A percentile compares a stretch with the other conserved stretches of the same genome.
Conservation (phyloP, 2,113 vertebrate genomes). For the Willisornis vidua region DNA sequence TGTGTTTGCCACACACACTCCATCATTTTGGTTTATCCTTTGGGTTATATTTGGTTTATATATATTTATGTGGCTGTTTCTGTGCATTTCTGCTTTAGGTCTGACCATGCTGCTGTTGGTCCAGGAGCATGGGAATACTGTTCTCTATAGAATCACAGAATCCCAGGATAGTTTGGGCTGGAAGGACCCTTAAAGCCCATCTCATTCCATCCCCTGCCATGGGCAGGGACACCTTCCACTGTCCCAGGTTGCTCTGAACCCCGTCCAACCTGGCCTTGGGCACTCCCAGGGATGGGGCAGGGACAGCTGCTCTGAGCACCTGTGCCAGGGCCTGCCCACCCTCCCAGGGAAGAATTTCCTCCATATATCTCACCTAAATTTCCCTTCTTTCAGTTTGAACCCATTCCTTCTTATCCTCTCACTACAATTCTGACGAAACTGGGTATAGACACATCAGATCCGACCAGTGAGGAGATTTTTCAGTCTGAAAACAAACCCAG, state of each 20-base stretch:
- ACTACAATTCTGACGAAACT: rapidly evolving
- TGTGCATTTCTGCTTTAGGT: neutral
- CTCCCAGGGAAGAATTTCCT: neutral
- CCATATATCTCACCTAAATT: neutral
- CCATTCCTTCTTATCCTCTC: too few species aligned
- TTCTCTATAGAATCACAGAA: neutral
- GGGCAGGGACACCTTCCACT: neutral
- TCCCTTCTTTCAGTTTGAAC: neutral
- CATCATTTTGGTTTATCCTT: slow-evolving; percentile 27
- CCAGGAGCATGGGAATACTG: neutral
- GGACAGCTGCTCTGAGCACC: neutral
- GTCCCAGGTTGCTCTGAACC: rapidly evolving
- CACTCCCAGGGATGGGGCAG: neutral
- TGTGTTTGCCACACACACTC: slow-evolving; percentile 39
- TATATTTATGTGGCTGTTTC: neutral
- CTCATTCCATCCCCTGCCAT: neutral
- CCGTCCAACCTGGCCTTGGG: rapidly evolving
- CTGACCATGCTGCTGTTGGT: neutral
- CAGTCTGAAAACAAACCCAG: neutral
- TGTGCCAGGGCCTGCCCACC: neutral
- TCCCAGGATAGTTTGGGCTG: neutral
- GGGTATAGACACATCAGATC: neutral
- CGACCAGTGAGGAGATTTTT: neutral
- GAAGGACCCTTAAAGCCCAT: neutral
- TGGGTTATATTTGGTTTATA: neutral